phyloP scores from a whole-genome alignment of 2,113 vertebrate species.

The Leucosticte australis region DNA sequence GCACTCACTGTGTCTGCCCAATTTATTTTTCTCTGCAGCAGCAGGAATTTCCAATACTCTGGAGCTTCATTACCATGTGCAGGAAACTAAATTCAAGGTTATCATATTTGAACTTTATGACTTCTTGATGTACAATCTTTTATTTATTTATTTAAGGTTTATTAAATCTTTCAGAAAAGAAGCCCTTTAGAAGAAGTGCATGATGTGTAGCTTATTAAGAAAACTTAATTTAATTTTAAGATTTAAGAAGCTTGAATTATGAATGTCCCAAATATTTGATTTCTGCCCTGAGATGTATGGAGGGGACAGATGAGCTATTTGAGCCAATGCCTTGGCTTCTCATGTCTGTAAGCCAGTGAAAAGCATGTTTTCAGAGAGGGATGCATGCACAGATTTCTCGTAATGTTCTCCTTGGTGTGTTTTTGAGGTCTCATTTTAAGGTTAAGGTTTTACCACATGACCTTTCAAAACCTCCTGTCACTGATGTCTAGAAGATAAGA shows the following conservation, averaged over 20 bases:
- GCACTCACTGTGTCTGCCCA: slow-evolving; percentile 33
- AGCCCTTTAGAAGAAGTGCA: neutral
- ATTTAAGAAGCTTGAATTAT: slow-evolving; percentile 17
- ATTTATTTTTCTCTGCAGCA: slow-evolving; percentile 62
- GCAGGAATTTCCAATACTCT: slow-evolving; percentile 55
- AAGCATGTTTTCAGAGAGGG: neutral
- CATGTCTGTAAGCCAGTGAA: neutral
- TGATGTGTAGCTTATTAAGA: neutral
- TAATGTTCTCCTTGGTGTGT: neutral
- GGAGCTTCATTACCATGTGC: slow-evolving; percentile 64
- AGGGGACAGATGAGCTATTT: neutral
- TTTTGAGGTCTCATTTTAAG: neutral
- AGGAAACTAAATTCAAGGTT: slow-evolving; percentile 65
- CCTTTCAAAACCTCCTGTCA: neutral
- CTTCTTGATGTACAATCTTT: slow-evolving; percentile 46
- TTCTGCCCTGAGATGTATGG: neutral
- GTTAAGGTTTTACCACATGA: neutral
- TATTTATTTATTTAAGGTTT: slow-evolving; percentile 55
- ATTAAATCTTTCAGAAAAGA: neutral
- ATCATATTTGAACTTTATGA: slow-evolving; percentile 56
- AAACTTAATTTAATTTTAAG: slow-evolving; percentile 14
- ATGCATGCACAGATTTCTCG: neutral
- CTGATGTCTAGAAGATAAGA: neutral
- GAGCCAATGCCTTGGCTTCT: neutral
- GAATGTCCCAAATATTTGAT: slow-evolving; percentile 8